These are phyloP conservation scores for Colius striatus DNA, from an alignment of 2,113 vertebrate species.

Conservation along the genomic window DNA sequence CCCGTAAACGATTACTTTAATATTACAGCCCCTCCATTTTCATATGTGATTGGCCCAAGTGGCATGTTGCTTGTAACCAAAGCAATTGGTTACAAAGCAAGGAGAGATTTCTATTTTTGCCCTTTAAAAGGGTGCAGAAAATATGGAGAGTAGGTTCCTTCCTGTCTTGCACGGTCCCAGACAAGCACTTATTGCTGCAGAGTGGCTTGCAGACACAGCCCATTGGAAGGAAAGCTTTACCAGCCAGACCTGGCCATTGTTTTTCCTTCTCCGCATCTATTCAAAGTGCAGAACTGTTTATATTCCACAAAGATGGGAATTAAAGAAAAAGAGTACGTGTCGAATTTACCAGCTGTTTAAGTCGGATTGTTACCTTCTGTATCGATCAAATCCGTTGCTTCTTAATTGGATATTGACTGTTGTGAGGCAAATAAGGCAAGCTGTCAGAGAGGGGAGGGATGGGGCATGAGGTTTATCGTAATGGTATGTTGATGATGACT, in stretches of 20 bases:
- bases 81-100: slow-evolving; percentile 5
- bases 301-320: background rate
- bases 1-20: slow-evolving; percentile 23
- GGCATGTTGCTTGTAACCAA: background rate
- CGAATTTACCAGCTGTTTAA: slow-evolving; percentile 50
- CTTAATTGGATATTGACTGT: slow-evolving; percentile 72
- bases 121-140: slow-evolving; percentile 25
- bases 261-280: background rate
- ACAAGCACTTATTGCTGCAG: background rate
- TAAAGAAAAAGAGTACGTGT: background rate
- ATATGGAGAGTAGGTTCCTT: background rate
- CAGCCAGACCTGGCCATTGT: background rate
- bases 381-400: slow-evolving; percentile 33
- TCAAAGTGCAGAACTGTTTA: background rate
- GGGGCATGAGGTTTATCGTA: slow-evolving; percentile 10
- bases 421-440: slow-evolving; percentile 63
- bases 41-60: slow-evolving; percentile 17
- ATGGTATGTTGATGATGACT: slow-evolving; percentile 34
- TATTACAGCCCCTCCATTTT: background rate
- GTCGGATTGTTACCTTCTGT: slow-evolving; percentile 47
- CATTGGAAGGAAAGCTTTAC: background rate
- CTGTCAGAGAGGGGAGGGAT: slow-evolving; percentile 18
- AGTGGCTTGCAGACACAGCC: background rate
- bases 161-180: background rate
- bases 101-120: slow-evolving; percentile 14